Evolutionary conservation across 2,888 invertebrate genomes (phyloP).

Genomic region (Agrypnus murinus): DNA sequence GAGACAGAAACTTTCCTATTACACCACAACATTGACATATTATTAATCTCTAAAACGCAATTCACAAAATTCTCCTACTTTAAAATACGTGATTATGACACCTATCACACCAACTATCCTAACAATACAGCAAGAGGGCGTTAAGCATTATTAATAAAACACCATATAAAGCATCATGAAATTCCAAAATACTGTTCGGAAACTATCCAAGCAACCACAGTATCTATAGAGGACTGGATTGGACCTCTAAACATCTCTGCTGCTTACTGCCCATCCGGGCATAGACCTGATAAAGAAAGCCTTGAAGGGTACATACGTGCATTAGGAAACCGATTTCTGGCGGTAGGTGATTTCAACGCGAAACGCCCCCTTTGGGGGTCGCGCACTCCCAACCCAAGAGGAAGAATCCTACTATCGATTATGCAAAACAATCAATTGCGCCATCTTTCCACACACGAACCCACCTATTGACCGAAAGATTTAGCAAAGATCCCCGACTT

Average conservation of each 20-base stretch:
- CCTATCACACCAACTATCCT: constrained; percentile 14
- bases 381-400: constrained; percentile 14
- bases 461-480: constrained; percentile 1
- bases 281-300: background rate
- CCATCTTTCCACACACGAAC: constrained; percentile 8
- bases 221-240: constrained; percentile 20
- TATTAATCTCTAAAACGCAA: constrained; percentile 18
- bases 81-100: constrained; percentile 10
- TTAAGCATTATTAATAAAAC: constrained; percentile 11
- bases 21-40: constrained; percentile 7
- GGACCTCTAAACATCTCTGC: background rate
- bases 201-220: constrained; percentile 19
- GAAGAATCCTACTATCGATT: constrained; percentile 15
- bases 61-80: constrained; percentile 3
- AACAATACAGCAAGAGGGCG: constrained; percentile 12
- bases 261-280: background rate
- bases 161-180: constrained; percentile 22
- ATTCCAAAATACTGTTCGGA: constrained; percentile 21
- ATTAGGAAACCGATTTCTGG: constrained; percentile 14
- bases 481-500: background rate
- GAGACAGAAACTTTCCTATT: background rate
- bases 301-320: constrained; percentile 3
- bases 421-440: constrained; percentile 8
- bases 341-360: constrained; percentile 13
- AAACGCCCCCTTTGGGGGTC: constrained; percentile 13